Evolutionary conservation across 2,888 invertebrate genomes (phyloP).

Genomic region (Leptura quadrifasciata): DNA sequence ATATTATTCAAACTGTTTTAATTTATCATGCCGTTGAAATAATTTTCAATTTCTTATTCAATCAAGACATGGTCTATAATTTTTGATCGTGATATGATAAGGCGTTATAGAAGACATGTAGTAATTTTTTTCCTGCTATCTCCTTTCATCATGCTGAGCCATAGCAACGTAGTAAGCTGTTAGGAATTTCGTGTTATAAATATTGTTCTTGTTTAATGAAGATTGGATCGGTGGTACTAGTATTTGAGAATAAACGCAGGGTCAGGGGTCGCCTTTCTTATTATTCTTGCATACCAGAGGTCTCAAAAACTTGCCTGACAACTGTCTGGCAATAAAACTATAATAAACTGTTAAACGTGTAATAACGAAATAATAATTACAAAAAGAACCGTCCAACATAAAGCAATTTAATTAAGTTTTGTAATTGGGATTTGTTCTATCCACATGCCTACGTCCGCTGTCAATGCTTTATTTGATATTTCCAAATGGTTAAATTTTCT

Average conservation of each 20-base stretch:
- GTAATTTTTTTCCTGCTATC: conserved; percentile 31
- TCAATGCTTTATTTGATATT: conserved; percentile 12
- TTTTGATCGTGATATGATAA: conserved; percentile 28
- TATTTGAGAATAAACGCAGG: conserved; percentile 28
- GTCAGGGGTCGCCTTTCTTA: conserved; percentile 29
- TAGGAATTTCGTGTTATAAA: conserved; percentile 41
- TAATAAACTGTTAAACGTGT: conserved; percentile 16
- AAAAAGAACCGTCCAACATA: conserved; percentile 6
- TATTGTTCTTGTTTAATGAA: conserved; percentile 44
- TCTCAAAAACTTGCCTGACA: conserved; percentile 12
- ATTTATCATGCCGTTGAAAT: conserved; percentile 21
- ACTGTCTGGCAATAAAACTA: conserved; percentile 1
- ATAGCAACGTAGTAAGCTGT: conserved; percentile 19
- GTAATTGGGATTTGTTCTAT: conserved; percentile 11
- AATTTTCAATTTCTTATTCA: conserved; percentile 34
- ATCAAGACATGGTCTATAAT: conserved; percentile 24
- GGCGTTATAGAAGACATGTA: conserved; percentile 24
- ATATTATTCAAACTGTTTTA: conserved; percentile 7
- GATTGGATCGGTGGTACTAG: conserved; percentile 31
- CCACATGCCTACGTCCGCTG: conserved; percentile 17
- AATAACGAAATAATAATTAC: conserved; percentile 20
- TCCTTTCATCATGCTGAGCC: conserved; percentile 33
- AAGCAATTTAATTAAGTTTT: conserved; percentile 24
- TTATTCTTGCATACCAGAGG: neutral
- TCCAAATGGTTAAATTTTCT: conserved; percentile 23